Evolutionary conservation across 2,113 vertebrate species (phyloP).

Genomic region (Hyla sarda): DNA sequence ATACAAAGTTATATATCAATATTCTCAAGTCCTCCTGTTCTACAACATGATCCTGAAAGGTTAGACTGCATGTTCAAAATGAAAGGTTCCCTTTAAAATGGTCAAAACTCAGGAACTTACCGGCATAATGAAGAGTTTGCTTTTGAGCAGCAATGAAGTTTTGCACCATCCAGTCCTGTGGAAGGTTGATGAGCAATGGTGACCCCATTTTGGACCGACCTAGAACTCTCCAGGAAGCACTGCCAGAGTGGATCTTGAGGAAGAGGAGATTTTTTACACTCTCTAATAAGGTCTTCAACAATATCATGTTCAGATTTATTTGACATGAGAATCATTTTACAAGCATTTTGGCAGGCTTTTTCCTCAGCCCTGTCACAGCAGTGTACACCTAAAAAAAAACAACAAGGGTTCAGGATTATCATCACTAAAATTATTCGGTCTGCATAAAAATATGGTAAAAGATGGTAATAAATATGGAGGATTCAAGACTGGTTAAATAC

Average conservation of each 20-base stretch:
- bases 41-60: too few species aligned
- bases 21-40: too few species aligned
- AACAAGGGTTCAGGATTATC: neutral
- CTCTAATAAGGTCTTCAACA: constrained; percentile 92
- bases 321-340: constrained; percentile 90
- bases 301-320: constrained; percentile 97
- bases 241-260: constrained; percentile 99
- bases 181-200: constrained; percentile 86
- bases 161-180: constrained; percentile 92
- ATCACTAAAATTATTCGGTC: neutral
- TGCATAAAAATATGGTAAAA: neutral
- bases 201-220: constrained; percentile 82
- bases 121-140: constrained; percentile 94
- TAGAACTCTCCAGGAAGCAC: constrained; percentile 91
- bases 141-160: constrained; percentile 97
- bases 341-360: constrained; percentile 88
- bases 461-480: too few species aligned
- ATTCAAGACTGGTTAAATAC: too few species aligned
- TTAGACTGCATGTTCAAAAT: too few species aligned
- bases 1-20: too few species aligned
- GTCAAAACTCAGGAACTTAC: constrained; percentile 74
- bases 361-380: constrained; percentile 96
- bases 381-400: constrained; percentile 82
- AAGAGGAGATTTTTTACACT: constrained; percentile 91
- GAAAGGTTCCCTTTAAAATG: too few species aligned